Base-by-base conservation (phyloP, 2,888 invertebrate species). In the Branchellion lobata region DNA sequence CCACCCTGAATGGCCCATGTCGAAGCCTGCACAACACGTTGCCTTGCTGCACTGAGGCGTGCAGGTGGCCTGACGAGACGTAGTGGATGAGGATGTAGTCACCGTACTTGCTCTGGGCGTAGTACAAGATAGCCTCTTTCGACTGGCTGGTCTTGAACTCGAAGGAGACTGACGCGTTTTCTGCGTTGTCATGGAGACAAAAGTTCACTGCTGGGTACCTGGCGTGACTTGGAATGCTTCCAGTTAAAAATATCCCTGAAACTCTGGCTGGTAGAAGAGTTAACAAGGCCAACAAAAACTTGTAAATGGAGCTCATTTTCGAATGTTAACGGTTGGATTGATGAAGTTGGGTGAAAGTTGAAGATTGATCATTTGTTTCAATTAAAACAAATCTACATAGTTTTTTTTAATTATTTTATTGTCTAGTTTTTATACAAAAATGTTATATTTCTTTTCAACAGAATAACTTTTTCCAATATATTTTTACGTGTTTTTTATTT, bases 41-140 rank as follows among this genome's bases (percentile, higher is more conserved):
- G 29, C 85, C 86, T 72, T 86, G 84, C 80, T 86, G 86, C 61
- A 86, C 83, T 40, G 83, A 93, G 81, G 92, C 91, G 27, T 94
- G 94, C 47, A 95, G 94, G 18, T 81, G 82, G 0, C 85, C 85
- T 21, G 77, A 65, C 11, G 82, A 79, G 29, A 21, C 27, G 79
- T 76, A 80, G 33, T 51, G 34, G 84, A 97, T 89, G 89, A 96
- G 95, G 88, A 96, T 94, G 89, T 96, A 98, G 88, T 93, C 93
- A 86, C 91, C 95, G 0, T 93, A 93, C 83, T 93, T 92, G 1
- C 94, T 94, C 87, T 98, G 97, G 79, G 95, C 91, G 87, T 94
- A 98, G 1, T 98, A 87, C 0, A 98, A 90, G 82, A 97, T 89
- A 27, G 95, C 96, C 29, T 79, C 79, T 29, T 40, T 21, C n/a